Evolutionary conservation across 2,797 vertebrate genomes (phyloP).

Genomic region (Anableps anableps): DNA sequence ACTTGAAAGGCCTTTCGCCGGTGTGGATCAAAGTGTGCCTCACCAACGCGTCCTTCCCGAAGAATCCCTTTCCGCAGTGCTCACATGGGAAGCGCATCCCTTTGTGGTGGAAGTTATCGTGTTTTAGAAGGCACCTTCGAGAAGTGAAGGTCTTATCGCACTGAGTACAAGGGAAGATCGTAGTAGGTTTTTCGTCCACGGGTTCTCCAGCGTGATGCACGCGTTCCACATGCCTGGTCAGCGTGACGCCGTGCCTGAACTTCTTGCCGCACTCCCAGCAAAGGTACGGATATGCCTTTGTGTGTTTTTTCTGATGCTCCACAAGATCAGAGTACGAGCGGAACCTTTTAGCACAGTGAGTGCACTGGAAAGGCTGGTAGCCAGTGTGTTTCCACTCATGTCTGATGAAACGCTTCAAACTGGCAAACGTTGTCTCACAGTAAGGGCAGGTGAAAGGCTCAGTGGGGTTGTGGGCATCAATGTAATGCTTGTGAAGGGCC

Average conservation of each 20-base stretch:
- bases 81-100: conserved; percentile 74
- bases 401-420: conserved; percentile 77
- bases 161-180: conserved; percentile 64
- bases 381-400: conserved; percentile 80
- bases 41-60: conserved; percentile 75
- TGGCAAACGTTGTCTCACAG: conserved; percentile 67
- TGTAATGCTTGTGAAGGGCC: conserved; percentile 77
- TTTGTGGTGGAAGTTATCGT: conserved; percentile 79
- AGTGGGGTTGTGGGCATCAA: conserved; percentile 70
- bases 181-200: conserved; percentile 50
- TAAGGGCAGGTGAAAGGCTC: conserved; percentile 73
- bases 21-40: conserved; percentile 78
- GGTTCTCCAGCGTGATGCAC: conserved; percentile 71
- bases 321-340: conserved; percentile 73
- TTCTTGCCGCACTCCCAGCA: conserved; percentile 81
- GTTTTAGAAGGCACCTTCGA: conserved; percentile 73
- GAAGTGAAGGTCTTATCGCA: conserved; percentile 76
- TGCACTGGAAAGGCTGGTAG: conserved; percentile 76
- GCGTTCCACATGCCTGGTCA: conserved; percentile 75
- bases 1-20: conserved; percentile 75
- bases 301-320: conserved; percentile 80
- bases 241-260: conserved; percentile 72
- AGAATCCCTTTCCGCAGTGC: conserved; percentile 78
- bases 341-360: conserved; percentile 73
- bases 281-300: conserved; percentile 75